phyloP scores from a whole-genome alignment of 1,140 invertebrate genomes.

The Euwallacea fornicatus region DNA sequence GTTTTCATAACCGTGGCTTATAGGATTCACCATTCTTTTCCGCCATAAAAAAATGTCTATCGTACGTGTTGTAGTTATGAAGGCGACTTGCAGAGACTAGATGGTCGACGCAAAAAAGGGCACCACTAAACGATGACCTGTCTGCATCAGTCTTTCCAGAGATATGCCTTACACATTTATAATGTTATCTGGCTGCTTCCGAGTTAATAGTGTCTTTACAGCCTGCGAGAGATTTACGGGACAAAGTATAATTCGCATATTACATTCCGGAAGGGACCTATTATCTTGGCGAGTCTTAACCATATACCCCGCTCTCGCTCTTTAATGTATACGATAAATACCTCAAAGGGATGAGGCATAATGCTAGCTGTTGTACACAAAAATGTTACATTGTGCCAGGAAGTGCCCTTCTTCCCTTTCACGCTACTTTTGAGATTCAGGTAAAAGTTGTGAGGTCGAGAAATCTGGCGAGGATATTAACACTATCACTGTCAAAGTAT shows the following conservation, averaged over 20 bases:
- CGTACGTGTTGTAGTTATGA: too few species aligned
- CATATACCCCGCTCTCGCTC: constrained; percentile 28
- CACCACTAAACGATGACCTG: neutral
- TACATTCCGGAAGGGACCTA: constrained; percentile 42
- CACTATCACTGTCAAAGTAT: too few species aligned
- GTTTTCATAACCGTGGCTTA: too few species aligned
- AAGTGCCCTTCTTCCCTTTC: too few species aligned
- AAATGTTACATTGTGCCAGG: constrained; percentile 7
- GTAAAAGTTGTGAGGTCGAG: too few species aligned
- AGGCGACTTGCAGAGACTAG: too few species aligned
- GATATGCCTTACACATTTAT: constrained; percentile 43
- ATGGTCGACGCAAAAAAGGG: neutral
- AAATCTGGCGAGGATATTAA: too few species aligned
- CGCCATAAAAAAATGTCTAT: too few species aligned
- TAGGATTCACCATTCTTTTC: too few species aligned
- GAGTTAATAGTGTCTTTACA: constrained; percentile 49
- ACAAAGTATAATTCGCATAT: constrained; percentile 45
- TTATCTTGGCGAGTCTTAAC: constrained; percentile 36
- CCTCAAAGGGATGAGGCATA: constrained; percentile 29
- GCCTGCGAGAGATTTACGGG: constrained; percentile 46
- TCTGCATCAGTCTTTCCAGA: constrained; percentile 12
- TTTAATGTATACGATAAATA: constrained; percentile 35
- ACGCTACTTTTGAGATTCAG: too few species aligned
- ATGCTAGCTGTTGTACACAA: constrained; percentile 17
- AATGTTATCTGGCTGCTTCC: constrained; percentile 42